A percentile compares a stretch with the other conserved stretches of the same genome.
phyloP scores from a whole-genome alignment of 2,113 vertebrate genomes.

The Chionomys nivalis region DNA sequence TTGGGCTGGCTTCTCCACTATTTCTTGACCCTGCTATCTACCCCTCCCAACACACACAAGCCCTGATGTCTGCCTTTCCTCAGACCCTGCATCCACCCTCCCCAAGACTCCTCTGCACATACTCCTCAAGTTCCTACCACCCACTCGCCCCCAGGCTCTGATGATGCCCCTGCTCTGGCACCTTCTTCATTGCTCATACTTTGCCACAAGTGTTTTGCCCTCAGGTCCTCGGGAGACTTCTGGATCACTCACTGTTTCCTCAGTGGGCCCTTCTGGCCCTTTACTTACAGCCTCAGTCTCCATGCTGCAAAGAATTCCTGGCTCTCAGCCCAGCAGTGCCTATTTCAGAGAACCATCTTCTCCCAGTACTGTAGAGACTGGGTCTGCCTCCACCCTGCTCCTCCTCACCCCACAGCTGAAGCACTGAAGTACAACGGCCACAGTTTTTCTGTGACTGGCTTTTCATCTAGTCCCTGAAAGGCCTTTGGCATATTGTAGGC shows the following conservation, averaged over 20 bases:
- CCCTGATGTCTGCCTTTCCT: neutral
- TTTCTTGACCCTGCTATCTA: neutral
- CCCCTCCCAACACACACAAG: neutral
- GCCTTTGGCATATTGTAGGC: too few relatives aligned
- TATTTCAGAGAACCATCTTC: neutral
- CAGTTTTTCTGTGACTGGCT: neutral
- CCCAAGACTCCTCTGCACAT: neutral
- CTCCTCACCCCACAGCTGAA: too few relatives aligned
- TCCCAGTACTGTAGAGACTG: neutral
- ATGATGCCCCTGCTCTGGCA: neutral
- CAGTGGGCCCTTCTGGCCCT: too few relatives aligned
- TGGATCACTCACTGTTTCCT: neutral
- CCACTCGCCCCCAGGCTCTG: neutral
- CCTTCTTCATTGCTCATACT: neutral
- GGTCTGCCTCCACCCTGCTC: neutral
- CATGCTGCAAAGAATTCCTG: neutral
- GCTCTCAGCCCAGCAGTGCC: neutral
- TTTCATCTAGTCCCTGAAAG: neutral
- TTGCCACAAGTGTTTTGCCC: neutral
- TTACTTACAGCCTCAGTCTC: neutral
- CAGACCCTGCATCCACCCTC: neutral
- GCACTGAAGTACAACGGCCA: too few relatives aligned
- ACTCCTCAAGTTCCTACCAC: neutral
- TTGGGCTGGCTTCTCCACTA: neutral
- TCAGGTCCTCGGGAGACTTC: neutral